Base-by-base conservation (phyloP, 1,140 invertebrate species). In the Gonioctena quinquepunctata region DNA sequence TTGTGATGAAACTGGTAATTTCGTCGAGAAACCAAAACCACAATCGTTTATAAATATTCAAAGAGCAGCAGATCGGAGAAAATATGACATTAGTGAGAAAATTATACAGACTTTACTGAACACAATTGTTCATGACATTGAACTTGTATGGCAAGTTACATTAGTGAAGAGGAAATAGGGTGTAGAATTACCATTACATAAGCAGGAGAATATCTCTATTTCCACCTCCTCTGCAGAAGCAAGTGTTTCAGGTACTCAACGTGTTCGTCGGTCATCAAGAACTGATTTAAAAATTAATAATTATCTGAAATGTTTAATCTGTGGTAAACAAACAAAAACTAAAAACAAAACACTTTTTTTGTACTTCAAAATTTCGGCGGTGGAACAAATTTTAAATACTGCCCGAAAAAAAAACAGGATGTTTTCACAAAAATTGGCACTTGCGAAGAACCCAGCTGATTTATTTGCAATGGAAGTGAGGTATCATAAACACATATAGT, bases 131-230 rank as follows among this genome's bases (percentile, higher is more conserved):
- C 33, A n/a, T 65, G 61, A 62, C 61, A 70, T 66, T 25, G 62
- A 70, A 26, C 23, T 65, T 70, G 68, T 66, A 66, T 49, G 7
- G 49, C 61, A 23, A 70, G 50, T 59, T 70, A 66, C 27, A 64
- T 70, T 16, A 70, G 61, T 66, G 52, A 70, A 57, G 62, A 70
- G 21, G 66, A 70, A 66, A 65, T 70, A 56, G 59, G 62, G 61
- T 62, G 57, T 8, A 68, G 66, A 68, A 62, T 3, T 68, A 59
- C 6, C 66, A 49, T 67, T 59, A 48, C 13, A 33, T 4, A 67
- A 60, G 22, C n/a, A 67, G 42, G 52, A 68, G 33, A 48, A 60
- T 60, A 22, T 4, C 5, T 67, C 66, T 67, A 67, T 11, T 59
- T 60, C 52, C 18, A 60, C 50, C 2, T 54, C 2, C 21, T 54